Evolutionary conservation across 2,113 vertebrate genomes (phyloP).

Genomic region (Gallinago paraguaiae): DNA sequence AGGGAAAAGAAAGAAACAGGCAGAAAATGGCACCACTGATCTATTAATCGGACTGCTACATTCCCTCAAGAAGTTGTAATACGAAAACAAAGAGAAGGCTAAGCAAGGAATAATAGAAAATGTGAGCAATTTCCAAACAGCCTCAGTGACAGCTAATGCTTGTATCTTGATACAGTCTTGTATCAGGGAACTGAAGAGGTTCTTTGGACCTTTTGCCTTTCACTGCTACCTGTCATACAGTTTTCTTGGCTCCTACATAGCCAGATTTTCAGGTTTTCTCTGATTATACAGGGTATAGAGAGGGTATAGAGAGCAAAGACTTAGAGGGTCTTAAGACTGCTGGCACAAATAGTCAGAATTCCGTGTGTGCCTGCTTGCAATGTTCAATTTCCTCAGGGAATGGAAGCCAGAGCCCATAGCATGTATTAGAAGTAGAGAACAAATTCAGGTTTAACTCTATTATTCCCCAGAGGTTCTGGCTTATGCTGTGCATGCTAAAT

Average conservation of each 20-base stretch:
- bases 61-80: not conserved
- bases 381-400: not conserved
- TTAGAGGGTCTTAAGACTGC: not conserved
- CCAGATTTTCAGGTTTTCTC: not conserved
- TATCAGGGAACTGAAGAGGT: not conserved
- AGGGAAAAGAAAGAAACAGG: not conserved
- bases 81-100: not conserved
- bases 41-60: not conserved
- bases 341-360: not conserved
- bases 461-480: not conserved
- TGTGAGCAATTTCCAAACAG: not conserved
- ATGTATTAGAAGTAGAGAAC: not conserved
- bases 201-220: not conserved
- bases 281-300: not conserved
- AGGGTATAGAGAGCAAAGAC: not conserved
- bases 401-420: not conserved
- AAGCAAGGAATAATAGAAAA: not conserved
- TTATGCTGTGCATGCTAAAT: not conserved
- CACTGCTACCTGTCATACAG: not conserved
- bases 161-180: not conserved
- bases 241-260: not conserved
- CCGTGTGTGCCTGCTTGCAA: not conserved
- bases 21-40: not conserved
- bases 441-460: not conserved
- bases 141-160: not conserved